Conservation (phyloP, 2,888 invertebrate species). For the Agapostemon virescens region DNA sequence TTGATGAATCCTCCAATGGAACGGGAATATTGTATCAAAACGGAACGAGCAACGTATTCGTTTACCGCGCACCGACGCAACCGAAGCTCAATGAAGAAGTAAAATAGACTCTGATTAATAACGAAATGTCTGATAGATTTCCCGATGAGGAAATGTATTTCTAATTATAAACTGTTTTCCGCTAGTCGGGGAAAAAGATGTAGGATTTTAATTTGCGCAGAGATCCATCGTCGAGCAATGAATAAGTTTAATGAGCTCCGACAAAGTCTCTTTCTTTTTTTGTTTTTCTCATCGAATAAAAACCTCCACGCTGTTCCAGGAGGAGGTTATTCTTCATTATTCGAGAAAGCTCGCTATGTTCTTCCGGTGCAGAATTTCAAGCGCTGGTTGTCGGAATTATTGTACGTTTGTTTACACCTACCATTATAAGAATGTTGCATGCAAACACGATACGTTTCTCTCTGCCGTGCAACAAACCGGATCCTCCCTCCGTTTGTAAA, state of each 20-base stretch:
- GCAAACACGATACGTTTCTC: not conserved
- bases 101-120: not conserved
- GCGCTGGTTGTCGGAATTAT: no score
- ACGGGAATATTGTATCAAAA: no score
- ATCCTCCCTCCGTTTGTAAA: not conserved
- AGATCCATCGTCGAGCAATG: not conserved
- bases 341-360: not conserved
- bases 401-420: not conserved
- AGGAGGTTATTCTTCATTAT: not conserved
- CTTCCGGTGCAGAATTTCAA: not conserved
- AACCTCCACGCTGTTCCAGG: not conserved
- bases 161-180: not conserved
- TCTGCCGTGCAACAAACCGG: not conserved
- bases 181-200: not conserved
- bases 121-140: not conserved
- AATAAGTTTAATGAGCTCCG: conserved; percentile 4
- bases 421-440: not conserved
- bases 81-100: not conserved
- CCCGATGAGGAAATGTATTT: not conserved
- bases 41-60: no score
- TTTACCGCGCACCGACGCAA: not conserved
- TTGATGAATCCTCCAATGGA: no score
- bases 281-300: not conserved
- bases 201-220: not conserved
- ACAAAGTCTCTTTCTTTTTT: not conserved